A percentile compares a stretch with the other conserved stretches of the same genome.
phyloP scores from a whole-genome alignment of 2,888 invertebrate genomes.

The Epinotia brunnichana region DNA sequence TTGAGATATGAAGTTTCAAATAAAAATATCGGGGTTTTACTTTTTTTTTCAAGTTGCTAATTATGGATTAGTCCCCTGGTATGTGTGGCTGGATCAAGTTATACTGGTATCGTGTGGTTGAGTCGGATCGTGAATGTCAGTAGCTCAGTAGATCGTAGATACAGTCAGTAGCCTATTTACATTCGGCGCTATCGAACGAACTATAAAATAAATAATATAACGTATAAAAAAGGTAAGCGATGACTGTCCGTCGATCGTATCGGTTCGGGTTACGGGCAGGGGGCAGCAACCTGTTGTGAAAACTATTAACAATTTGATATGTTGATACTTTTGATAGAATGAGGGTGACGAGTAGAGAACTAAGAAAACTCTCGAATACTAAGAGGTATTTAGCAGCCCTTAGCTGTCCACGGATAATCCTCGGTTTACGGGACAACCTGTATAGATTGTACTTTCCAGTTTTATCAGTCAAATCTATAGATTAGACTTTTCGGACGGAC shows the following conservation, averaged over 20 bases:
- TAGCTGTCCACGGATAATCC: too few relatives aligned
- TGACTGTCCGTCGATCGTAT: constrained; percentile 31
- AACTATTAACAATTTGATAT: neutral
- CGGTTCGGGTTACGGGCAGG: constrained; percentile 26
- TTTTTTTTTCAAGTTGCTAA: too few relatives aligned
- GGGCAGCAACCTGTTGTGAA: neutral
- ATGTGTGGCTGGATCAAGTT: too few relatives aligned
- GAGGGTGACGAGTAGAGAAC: neutral
- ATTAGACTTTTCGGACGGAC: too few relatives aligned
- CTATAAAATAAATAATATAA: constrained; percentile 34
- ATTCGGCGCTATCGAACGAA: constrained; percentile 1
- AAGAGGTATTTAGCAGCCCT: too few relatives aligned
- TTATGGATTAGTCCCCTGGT: too few relatives aligned
- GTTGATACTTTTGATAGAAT: neutral
- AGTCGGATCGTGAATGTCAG: neutral
- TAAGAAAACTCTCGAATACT: too few relatives aligned
- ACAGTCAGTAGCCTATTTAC: constrained; percentile 24
- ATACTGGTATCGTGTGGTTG: neutral
- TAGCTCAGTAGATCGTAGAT: constrained; percentile 20
- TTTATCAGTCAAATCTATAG: too few relatives aligned
- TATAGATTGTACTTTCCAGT: too few relatives aligned
- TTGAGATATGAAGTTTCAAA: too few relatives aligned
- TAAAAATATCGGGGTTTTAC: too few relatives aligned
- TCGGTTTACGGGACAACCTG: too few relatives aligned
- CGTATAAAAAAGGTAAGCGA: constrained; percentile 28